These are phyloP conservation scores for Varecia variegata DNA, from an alignment of 2,797 vertebrate genomes.

Conservation along the genomic window DNA sequence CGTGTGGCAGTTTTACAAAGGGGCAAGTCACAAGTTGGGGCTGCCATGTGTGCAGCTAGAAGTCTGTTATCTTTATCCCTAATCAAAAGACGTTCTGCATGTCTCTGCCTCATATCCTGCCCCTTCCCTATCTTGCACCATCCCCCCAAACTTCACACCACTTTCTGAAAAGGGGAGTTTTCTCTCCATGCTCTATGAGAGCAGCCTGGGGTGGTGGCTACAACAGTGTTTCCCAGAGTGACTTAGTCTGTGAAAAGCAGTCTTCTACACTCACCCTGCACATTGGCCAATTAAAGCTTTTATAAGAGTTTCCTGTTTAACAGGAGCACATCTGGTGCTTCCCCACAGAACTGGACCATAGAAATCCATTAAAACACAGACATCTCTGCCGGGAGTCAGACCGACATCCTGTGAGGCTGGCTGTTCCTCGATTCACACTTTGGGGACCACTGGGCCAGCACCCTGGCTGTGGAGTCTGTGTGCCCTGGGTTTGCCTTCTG, in stretches of 20 bases:
- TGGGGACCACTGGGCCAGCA: no score
- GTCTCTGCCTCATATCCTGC: neutral
- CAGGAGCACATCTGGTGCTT: neutral
- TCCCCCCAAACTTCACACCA: neutral
- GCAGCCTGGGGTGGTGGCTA: neutral
- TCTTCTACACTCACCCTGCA: neutral
- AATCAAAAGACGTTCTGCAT: neutral
- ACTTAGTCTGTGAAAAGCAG: neutral
- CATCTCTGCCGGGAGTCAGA: neutral
- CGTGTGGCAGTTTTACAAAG: neutral
- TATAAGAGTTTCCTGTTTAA: neutral
- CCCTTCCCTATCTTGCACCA: accelerated
- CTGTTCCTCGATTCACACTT: neutral
- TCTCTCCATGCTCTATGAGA: neutral
- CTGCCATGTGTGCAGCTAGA: neutral
- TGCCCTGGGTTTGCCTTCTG: neutral
- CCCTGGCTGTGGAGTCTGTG: neutral
- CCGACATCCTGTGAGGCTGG: neutral
- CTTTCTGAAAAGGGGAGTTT: neutral
- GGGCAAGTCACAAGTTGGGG: neutral
- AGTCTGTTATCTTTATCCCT: neutral
- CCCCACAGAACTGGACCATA: neutral
- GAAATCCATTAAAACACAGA: neutral
- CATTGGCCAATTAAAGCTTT: neutral
- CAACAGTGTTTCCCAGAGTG: neutral